Evolutionary conservation across 2,797 vertebrate genomes (phyloP).

Genomic region (Thamnophis elegans): DNA sequence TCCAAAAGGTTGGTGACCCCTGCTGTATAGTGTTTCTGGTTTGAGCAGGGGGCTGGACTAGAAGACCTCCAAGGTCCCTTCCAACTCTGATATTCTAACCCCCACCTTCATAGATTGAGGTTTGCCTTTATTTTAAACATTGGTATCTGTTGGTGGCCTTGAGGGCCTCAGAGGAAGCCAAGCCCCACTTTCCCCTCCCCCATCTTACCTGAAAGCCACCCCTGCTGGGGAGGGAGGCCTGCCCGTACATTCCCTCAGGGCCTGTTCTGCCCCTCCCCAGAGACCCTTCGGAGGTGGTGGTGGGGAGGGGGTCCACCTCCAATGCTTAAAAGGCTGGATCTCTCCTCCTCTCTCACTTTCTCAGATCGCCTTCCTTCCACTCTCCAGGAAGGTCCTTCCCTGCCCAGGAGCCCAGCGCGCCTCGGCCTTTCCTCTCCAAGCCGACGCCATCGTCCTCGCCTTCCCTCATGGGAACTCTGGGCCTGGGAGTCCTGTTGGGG

Average conservation of each 20-base stretch:
- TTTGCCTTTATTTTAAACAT: not conserved
- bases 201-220: not conserved
- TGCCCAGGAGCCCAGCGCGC: not conserved
- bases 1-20: too few species aligned
- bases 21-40: not conserved
- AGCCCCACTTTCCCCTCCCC: not conserved
- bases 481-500: not conserved
- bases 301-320: not conserved
- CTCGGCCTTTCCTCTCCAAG: not conserved
- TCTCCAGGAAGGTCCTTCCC: too few species aligned
- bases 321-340: slow-evolving; percentile 36
- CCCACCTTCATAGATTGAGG: not conserved
- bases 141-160: not conserved
- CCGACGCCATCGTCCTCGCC: not conserved
- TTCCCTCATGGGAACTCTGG: not conserved
- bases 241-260: not conserved
- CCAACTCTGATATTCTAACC: not conserved
- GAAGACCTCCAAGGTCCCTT: not conserved
- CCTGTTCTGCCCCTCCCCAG: not conserved
- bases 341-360: not conserved
- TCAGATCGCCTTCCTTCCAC: too few species aligned
- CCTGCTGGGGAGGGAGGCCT: not conserved
- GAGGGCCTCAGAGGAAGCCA: not conserved
- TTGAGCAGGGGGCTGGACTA: not conserved
- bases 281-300: slow-evolving; percentile 9